These are phyloP conservation scores for Chanos chanos DNA, from an alignment of 2,797 vertebrate genomes.

Conservation along the genomic window DNA sequence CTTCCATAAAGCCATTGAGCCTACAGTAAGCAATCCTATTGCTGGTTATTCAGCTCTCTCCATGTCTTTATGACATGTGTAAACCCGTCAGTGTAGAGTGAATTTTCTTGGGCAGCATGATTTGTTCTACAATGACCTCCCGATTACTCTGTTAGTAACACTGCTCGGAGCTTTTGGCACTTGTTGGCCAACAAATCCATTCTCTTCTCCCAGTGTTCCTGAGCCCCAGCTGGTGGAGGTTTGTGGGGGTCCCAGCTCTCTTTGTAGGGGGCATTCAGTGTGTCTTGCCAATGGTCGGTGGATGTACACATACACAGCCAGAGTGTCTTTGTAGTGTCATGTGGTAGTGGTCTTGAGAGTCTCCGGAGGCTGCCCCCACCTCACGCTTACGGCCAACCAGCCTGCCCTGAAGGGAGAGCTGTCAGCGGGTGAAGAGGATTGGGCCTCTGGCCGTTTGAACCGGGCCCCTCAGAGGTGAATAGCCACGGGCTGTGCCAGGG, in stretches of 20 bases:
- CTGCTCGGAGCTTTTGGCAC: neutral
- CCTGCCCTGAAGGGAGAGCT: slow-evolving; percentile 11
- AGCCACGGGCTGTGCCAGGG: slow-evolving; percentile 21
- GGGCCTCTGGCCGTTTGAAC: slow-evolving; percentile 24
- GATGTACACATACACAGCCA: neutral
- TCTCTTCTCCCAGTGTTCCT: neutral
- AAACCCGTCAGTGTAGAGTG: no score
- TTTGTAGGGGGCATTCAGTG: neutral
- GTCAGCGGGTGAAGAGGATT: neutral
- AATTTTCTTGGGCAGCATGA: no score
- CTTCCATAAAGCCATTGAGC: no score
- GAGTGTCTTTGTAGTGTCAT: neutral
- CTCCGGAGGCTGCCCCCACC: neutral
- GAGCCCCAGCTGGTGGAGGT: neutral
- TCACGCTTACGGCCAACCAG: neutral
- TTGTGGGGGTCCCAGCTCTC: neutral
- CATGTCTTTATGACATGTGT: no score
- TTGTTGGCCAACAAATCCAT: neutral
- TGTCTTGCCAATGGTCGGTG: neutral
- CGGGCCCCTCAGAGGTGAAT: slow-evolving; percentile 26
- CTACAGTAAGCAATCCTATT: no score
- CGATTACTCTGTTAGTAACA: no score
- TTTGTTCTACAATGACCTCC: no score
- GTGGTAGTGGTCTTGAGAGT: neutral
- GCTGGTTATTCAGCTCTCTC: no score